Evolutionary conservation across 2,888 invertebrate genomes (phyloP).

Genomic region (Caenorhabditis sp.): DNA sequence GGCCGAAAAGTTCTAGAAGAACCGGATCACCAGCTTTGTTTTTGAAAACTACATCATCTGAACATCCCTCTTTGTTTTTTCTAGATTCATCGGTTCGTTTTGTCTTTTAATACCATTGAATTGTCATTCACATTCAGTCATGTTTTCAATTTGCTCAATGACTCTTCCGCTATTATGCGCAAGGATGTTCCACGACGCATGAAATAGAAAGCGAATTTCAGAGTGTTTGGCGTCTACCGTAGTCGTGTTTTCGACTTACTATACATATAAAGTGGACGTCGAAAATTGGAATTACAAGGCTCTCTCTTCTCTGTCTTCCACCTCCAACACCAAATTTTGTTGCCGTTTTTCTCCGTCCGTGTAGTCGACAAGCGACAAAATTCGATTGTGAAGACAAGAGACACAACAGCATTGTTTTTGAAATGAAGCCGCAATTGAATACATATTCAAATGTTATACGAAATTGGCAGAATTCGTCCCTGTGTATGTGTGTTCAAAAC

Average conservation of each 20-base stretch:
- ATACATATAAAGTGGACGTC: constrained; percentile 65
- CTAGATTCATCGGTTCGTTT: constrained; percentile 16
- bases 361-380: constrained; percentile 39
- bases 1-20: not conserved
- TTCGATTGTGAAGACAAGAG: constrained; percentile 52
- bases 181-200: constrained; percentile 40
- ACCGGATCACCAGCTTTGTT: constrained; percentile 12
- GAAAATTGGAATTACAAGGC: constrained; percentile 64
- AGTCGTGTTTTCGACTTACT: constrained; percentile 62
- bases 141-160: constrained; percentile 68
- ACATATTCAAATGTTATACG: constrained; percentile 63
- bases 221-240: constrained; percentile 54
- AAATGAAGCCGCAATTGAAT: constrained; percentile 64
- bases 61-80: constrained; percentile 31
- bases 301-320: constrained; percentile 31
- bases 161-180: constrained; percentile 65
- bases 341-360: constrained; percentile 31
- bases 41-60: constrained; percentile 3
- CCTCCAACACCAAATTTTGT: constrained; percentile 44
- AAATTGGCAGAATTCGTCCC: constrained; percentile 48
- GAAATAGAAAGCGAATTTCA: constrained; percentile 61
- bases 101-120: constrained; percentile 56
- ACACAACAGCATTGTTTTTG: constrained; percentile 58
- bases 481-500: constrained; percentile 48
- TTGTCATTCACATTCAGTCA: constrained; percentile 66